These are phyloP conservation scores for Limanda limanda DNA, from an alignment of 2,113 vertebrate genomes.

Conservation along the genomic window DNA sequence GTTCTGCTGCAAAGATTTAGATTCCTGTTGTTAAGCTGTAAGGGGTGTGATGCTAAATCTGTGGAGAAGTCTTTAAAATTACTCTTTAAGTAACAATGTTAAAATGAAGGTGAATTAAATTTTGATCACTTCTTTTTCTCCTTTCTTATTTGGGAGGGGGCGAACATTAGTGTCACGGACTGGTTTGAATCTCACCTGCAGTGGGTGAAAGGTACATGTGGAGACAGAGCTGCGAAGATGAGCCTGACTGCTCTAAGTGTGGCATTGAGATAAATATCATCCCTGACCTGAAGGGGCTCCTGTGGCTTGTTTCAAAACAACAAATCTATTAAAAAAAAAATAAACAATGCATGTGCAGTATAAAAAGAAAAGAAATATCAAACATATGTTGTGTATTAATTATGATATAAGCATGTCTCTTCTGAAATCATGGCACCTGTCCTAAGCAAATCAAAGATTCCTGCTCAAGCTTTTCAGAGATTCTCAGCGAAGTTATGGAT, in stretches of 20 bases:
- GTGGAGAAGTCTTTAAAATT: background rate
- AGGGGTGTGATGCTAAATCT: background rate
- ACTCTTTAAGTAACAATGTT: slow-evolving; percentile 1
- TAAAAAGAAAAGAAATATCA: slow-evolving; percentile 6
- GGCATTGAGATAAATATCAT: background rate
- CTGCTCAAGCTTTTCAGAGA: slow-evolving; percentile 3
- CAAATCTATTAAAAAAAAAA: slow-evolving; percentile 43
- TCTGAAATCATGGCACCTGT: slow-evolving; percentile 68
- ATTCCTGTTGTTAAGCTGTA: too few species aligned
- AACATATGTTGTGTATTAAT: slow-evolving; percentile 21
- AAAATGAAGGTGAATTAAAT: slow-evolving; percentile 24
- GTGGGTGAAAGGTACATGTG: background rate
- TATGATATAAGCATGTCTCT: slow-evolving; percentile 2
- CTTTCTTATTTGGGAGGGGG: background rate
- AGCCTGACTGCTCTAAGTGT: background rate
- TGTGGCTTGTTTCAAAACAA: slow-evolving; percentile 27
- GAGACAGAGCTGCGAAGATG: background rate
- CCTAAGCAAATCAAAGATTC: slow-evolving; percentile 31
- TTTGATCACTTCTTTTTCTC: background rate
- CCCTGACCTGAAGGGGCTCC: background rate
- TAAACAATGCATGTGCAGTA: slow-evolving; percentile 23
- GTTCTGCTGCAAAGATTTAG: background rate
- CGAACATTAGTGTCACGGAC: background rate
- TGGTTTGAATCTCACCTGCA: background rate
- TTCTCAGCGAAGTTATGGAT: background rate